Conservation (phyloP, 2,113 vertebrate species). For the Tetraodon nigroviridis region DNA sequence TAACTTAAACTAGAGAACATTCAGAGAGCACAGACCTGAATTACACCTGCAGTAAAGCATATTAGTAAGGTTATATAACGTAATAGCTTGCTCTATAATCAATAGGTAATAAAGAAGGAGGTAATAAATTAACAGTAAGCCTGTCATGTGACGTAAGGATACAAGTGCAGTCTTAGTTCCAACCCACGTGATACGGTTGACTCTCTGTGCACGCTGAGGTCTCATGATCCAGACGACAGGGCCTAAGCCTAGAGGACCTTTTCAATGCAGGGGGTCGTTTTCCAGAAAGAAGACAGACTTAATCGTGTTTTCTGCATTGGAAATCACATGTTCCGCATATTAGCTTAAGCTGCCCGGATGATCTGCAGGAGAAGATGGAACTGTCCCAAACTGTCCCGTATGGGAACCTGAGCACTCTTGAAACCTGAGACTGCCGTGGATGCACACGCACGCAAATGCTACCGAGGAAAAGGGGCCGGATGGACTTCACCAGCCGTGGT, state of each 20-base stretch:
- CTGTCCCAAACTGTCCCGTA: no score
- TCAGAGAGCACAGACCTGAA: no score
- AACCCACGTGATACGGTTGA: conserved; percentile 20
- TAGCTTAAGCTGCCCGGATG: conserved; percentile 61
- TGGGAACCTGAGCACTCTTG: not conserved
- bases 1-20: no score
- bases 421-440: conserved; percentile 4
- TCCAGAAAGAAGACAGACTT: conserved; percentile 38
- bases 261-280: conserved; percentile 42
- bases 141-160: not conserved
- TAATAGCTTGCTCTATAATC: not conserved
- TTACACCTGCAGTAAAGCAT: no score
- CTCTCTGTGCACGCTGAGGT: conserved; percentile 27
- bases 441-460: not conserved
- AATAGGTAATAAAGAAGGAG: not conserved
- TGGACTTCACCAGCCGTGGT: no score
- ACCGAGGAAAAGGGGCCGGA: no score
- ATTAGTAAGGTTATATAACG: not conserved
- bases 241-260: conserved; percentile 33
- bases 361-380: conserved; percentile 43
- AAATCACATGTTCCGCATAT: conserved; percentile 68
- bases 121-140: not conserved
- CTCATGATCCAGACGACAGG: conserved; percentile 51
- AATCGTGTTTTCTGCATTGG: conserved; percentile 68
- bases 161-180: conserved; percentile 16